These are phyloP conservation scores for Neoitamus cyanurus DNA, from an alignment of 2,888 invertebrate genomes.

Conservation along the genomic window DNA sequence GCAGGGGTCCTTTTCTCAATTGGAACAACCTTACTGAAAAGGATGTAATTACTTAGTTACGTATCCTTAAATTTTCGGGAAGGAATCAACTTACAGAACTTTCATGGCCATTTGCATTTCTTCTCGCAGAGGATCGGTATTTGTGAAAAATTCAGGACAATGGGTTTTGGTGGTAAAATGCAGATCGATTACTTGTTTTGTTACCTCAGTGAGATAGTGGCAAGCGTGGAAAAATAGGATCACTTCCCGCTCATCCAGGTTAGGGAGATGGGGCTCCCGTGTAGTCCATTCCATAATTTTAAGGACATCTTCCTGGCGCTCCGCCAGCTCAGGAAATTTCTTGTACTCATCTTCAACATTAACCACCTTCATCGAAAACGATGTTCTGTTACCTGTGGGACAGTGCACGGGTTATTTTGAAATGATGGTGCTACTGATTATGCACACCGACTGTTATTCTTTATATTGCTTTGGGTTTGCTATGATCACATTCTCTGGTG, in stretches of 20 bases:
- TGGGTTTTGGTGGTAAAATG: slow-evolving; percentile 76
- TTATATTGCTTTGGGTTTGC: not conserved
- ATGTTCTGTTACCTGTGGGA: too few species aligned
- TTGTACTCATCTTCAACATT: too few species aligned
- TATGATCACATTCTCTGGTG: not conserved
- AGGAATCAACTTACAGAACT: slow-evolving; percentile 68
- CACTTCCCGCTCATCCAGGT: slow-evolving; percentile 71
- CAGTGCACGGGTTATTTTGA: too few species aligned
- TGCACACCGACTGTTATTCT: not conserved
- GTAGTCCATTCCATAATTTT: slow-evolving; percentile 75
- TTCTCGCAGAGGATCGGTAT: slow-evolving; percentile 69
- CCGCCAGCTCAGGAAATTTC: too few species aligned
- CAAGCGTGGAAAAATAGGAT: slow-evolving; percentile 78
- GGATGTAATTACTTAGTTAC: not conserved
- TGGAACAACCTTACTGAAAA: slow-evolving; percentile 65
- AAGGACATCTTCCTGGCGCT: too few species aligned
- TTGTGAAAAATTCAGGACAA: slow-evolving; percentile 73
- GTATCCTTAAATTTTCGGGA: not conserved
- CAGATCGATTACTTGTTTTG: slow-evolving; percentile 77
- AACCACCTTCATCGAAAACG: too few species aligned
- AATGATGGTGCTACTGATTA: too few species aligned
- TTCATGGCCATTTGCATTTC: slow-evolving; percentile 67
- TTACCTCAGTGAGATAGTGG: slow-evolving; percentile 73
- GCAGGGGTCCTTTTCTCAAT: slow-evolving; percentile 68
- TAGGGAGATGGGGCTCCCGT: slow-evolving; percentile 76